Conservation (phyloP, 1,140 invertebrate genomes). For the Dendrolimus punctatus region DNA sequence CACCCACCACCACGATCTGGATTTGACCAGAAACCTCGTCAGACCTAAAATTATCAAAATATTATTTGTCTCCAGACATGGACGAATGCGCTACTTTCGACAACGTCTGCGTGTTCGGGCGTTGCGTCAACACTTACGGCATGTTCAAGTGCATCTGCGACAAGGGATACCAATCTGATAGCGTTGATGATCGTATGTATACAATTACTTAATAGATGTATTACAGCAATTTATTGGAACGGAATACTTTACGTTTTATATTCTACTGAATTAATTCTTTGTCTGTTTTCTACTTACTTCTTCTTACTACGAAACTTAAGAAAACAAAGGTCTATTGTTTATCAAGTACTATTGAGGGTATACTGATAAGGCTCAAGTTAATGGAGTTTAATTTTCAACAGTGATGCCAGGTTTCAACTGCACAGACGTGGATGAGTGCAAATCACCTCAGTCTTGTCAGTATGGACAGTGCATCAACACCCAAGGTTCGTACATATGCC, state of each 20-base stretch:
- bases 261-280: no score
- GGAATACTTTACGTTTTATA: no score
- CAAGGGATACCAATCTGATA: conserved; percentile 85
- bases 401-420: conserved; percentile 73
- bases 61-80: conserved; percentile 71
- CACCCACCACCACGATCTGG: no score
- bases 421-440: conserved; percentile 88
- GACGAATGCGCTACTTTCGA: conserved; percentile 87
- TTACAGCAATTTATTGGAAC: no score
- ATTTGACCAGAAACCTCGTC: background rate
- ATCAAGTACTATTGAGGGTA: no score
- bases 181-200: conserved; percentile 71
- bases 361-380: no score
- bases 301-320: no score
- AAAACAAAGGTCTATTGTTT: no score
- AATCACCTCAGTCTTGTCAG: conserved; percentile 79
- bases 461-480: conserved; percentile 83
- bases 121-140: conserved; percentile 90
- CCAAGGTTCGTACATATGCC: conserved; percentile 86
- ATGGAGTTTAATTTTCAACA: conserved; percentile 11
- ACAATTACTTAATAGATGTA: no score
- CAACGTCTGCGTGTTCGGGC: conserved; percentile 89
- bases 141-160: conserved; percentile 91
- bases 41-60: background rate
- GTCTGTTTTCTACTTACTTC: no score